Conservation (phyloP, 2,888 invertebrate genomes). For the Julus scanicus region DNA sequence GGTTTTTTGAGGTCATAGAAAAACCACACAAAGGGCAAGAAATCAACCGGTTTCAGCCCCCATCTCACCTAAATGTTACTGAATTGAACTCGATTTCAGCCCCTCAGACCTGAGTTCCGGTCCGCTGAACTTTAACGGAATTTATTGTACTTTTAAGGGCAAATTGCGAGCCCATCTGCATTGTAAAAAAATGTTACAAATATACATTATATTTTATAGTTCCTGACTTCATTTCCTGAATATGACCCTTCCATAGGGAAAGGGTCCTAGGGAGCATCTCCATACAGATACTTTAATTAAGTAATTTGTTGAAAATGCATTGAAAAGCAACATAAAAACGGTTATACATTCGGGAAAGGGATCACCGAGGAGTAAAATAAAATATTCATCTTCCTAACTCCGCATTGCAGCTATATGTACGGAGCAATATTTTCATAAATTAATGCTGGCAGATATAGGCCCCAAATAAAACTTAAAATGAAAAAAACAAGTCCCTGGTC, state of each 20-base stretch:
- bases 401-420: conserved; percentile 1
- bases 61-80: neutral
- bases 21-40: conserved; percentile 17
- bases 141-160: conserved; percentile 12
- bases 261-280: neutral
- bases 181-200: conserved; percentile 23
- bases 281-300: conserved; percentile 15
- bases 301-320: conserved; percentile 33
- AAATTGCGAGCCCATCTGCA: conserved; percentile 26
- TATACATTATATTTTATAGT: conserved; percentile 18
- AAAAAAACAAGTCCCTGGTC: neutral
- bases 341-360: neutral
- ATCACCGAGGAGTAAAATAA: neutral
- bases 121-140: conserved; percentile 26
- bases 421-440: neutral
- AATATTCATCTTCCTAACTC: neutral
- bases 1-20: conserved; percentile 9
- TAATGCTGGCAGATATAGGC: neutral
- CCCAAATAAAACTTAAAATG: neutral
- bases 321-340: conserved; percentile 15
- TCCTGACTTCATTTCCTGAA: conserved; percentile 33
- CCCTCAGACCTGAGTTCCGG: neutral
- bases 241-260: neutral
- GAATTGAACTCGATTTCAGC: neutral
- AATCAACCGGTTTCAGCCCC: conserved; percentile 33